Evolutionary conservation across 2,888 invertebrate species (phyloP).

Genomic region (Caenorhabditis wallacei): DNA sequence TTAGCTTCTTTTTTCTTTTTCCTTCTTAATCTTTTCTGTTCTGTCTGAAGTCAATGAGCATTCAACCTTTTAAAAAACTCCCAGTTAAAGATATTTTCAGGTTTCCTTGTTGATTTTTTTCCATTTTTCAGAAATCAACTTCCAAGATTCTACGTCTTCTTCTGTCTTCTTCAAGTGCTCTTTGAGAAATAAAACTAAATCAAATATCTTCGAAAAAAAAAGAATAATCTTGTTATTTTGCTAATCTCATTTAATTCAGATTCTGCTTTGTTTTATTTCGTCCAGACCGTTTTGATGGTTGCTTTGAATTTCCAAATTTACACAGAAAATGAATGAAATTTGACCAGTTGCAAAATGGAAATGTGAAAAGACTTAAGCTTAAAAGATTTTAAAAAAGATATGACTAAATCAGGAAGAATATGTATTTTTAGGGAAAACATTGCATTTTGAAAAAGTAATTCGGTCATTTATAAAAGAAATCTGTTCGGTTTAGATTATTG

Average conservation of each 20-base stretch:
- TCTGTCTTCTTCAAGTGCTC: conserved; percentile 34
- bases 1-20: conserved; percentile 14
- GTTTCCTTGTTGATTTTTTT: conserved; percentile 40
- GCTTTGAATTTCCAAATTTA: background rate
- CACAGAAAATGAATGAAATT: background rate
- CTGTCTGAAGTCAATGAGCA: conserved; percentile 27
- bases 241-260: too few species aligned
- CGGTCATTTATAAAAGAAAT: background rate
- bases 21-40: background rate
- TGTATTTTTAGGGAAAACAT: background rate
- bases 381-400: background rate
- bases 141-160: conserved; percentile 21
- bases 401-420: conserved; percentile 2
- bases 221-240: conserved; percentile 23
- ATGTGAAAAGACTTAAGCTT: background rate
- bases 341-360: background rate
- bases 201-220: conserved; percentile 4
- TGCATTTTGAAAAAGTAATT: background rate
- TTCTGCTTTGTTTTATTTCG: too few species aligned
- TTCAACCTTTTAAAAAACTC: conserved; percentile 16
- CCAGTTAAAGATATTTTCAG: background rate
- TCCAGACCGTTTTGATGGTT: too few species aligned
- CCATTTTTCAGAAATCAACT: conserved; percentile 9
- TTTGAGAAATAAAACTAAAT: conserved; percentile 34
- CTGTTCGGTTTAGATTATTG: background rate